Conservation (phyloP, 1,140 invertebrate genomes). For the Helicoverpa zea region DNA sequence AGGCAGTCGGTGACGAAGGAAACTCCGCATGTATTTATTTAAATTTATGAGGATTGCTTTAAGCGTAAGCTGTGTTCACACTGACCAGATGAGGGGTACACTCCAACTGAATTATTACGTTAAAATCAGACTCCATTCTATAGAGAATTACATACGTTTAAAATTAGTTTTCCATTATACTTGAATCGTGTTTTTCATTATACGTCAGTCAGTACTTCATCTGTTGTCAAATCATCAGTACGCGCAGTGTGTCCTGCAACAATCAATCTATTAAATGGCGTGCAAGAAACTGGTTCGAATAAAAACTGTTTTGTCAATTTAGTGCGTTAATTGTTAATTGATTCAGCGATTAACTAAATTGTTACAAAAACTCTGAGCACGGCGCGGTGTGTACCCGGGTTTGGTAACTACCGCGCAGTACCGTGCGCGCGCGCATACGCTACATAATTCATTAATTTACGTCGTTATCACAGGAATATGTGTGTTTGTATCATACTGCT, state of each 20-base stretch:
- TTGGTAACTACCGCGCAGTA: slow-evolving; percentile 7
- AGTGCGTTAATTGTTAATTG: slow-evolving; percentile 6
- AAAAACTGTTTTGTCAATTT: slow-evolving; percentile 6
- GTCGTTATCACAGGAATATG: slow-evolving; percentile 55
- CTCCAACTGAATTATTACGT: not conserved
- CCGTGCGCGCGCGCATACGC: slow-evolving; percentile 49
- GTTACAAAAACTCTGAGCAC: not conserved
- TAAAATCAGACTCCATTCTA: not conserved
- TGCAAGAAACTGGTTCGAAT: not conserved
- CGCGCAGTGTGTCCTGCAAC: not conserved
- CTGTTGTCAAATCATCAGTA: not conserved
- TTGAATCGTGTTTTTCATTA: too few relatives aligned
- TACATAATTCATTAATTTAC: slow-evolving; percentile 72
- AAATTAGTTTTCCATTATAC: too few relatives aligned
- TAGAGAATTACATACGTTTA: not conserved
- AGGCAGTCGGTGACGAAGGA: slow-evolving; percentile 58
- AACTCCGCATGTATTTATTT: slow-evolving; percentile 57
- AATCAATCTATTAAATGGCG: not conserved
- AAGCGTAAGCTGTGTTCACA: slow-evolving; percentile 46
- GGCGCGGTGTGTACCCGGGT: slow-evolving; percentile 26
- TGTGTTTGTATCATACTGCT: slow-evolving; percentile 15
- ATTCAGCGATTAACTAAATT: slow-evolving; percentile 9
- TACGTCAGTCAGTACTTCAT: too few relatives aligned
- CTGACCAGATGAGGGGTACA: not conserved
- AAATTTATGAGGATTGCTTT: slow-evolving; percentile 57